Base-by-base conservation (phyloP, 1,140 invertebrate species). In the Triops cancriformis region DNA sequence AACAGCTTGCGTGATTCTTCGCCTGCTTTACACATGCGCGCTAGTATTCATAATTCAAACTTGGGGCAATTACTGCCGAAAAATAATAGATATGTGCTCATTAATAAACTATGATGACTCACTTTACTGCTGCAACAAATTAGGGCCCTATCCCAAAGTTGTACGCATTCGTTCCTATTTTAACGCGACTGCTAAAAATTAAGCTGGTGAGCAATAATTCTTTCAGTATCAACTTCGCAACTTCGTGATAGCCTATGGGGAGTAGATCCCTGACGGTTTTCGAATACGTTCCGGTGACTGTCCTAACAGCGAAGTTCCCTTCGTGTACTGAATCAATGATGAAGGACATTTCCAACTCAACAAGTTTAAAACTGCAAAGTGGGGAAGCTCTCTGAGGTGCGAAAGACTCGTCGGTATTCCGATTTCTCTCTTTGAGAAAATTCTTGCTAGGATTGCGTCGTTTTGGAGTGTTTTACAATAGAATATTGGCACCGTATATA, bases 1-100 rank as follows among this genome's bases (percentile, higher is more conserved):
- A 64, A 18, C 51, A 64, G 51, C 51, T 64, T 64, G 51, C 51
- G 51, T 64, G 51, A 64, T 64, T 64, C 51, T 64, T 64, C 51
- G 6, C 51, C 6, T 2, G 51, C 14, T 23, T 14, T 23, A 18
- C 51, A 18, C 51, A 64, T 64, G 51, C 14, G 51, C 51, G 51
- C 18, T 64, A 64, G 6, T 64, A 64, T 18, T 1, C 51, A n/a
- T 64, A 64, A 64, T 64, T 64, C 51, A 64, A 64, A 64, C 51
- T 64, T 64, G 10, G 9, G 14, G 51, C 51, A 23, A 64, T 64
- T 64, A 64, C 51, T 64, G 51, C n/a, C 51, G 5, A 18, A 64
- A 1, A 64, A 5, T 64, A 64, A 64, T 64, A 64, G 10, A 12
- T 23, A 37, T 4, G 31, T 2, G 31, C 31, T 37, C 2, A 37